phyloP scores from a whole-genome alignment of 2,797 vertebrate genomes.

The Urocyon cinereoargenteus region DNA sequence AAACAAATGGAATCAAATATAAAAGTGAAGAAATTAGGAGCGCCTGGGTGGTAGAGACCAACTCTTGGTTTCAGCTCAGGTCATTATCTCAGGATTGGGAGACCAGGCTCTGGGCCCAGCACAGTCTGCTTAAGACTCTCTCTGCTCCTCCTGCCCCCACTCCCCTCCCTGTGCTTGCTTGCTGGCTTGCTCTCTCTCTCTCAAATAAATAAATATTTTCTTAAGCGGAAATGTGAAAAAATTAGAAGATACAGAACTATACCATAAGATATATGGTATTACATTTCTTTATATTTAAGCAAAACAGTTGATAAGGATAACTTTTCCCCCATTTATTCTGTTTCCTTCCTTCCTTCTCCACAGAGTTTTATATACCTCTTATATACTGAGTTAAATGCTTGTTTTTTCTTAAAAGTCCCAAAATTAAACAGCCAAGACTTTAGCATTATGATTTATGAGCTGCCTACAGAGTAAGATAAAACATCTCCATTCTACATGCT shows the following conservation, averaged over 20 bases:
- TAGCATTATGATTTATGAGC: conserved; percentile 11
- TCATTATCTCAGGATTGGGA: neutral
- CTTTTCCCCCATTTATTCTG: neutral
- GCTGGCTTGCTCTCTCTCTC: neutral
- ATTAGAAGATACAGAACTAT: neutral
- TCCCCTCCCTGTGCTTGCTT: neutral
- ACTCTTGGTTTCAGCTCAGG: neutral
- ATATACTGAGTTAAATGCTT: neutral
- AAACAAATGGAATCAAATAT: conserved; percentile 36
- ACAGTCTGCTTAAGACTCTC: neutral
- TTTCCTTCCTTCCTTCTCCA: conserved; percentile 11
- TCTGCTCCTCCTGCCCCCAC: neutral
- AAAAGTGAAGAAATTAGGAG: neutral
- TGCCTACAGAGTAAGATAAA: conserved; percentile 48
- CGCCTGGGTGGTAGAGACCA: too few relatives aligned
- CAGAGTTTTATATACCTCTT: neutral
- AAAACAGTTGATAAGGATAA: neutral
- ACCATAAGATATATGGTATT: conserved; percentile 6
- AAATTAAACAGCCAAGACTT: neutral
- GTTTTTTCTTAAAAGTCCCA: conserved; percentile 40
- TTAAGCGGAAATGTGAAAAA: conserved; percentile 29
- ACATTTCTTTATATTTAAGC: conserved; percentile 32
- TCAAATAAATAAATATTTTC: neutral
- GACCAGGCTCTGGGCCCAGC: neutral
- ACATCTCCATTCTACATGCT: conserved; percentile 11